A percentile compares a stretch with the other conserved stretches of the same genome.
phyloP scores from a whole-genome alignment of 1,140 invertebrate genomes.

The Zeugodacus cucurbitae region DNA sequence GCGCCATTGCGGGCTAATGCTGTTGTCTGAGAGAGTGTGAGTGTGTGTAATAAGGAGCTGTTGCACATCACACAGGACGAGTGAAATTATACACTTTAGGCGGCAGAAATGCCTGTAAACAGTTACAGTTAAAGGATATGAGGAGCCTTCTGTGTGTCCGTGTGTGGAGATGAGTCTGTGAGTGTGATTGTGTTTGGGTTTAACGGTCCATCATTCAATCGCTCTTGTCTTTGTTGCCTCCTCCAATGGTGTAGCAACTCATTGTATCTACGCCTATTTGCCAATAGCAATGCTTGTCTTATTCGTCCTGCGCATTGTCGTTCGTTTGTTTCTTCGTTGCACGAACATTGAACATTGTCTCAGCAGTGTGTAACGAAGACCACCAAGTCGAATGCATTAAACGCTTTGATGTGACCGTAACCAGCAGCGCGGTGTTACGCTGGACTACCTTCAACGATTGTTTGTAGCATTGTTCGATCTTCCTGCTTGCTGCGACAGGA shows the following conservation, averaged over 20 bases:
- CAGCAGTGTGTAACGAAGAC: constrained; percentile 50
- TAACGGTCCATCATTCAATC: neutral
- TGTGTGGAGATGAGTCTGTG: neutral
- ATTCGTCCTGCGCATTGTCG: neutral
- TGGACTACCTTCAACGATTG: constrained; percentile 13
- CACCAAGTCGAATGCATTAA: constrained; percentile 65
- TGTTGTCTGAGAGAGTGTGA: neutral
- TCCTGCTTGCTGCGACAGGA: neutral
- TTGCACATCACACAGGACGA: constrained; percentile 43
- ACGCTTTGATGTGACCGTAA: constrained; percentile 64
- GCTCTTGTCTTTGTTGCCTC: neutral
- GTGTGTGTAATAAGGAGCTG: neutral
- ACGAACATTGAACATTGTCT: neutral
- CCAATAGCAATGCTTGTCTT: neutral
- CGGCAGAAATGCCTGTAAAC: constrained; percentile 35
- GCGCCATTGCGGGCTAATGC: neutral
- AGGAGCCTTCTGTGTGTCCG: neutral
- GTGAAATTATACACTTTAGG: constrained; percentile 45
- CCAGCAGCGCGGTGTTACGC: constrained; percentile 61
- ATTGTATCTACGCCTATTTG: neutral
- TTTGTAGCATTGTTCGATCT: neutral
- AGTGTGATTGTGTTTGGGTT: neutral
- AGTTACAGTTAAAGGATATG: constrained; percentile 36
- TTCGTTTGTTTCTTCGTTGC: neutral
- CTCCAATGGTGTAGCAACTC: neutral